Evolutionary conservation across 2,888 invertebrate genomes (phyloP), one percentile per base, ranked within the genome.

Genomic region (Andrena chrysosceles): DNA sequence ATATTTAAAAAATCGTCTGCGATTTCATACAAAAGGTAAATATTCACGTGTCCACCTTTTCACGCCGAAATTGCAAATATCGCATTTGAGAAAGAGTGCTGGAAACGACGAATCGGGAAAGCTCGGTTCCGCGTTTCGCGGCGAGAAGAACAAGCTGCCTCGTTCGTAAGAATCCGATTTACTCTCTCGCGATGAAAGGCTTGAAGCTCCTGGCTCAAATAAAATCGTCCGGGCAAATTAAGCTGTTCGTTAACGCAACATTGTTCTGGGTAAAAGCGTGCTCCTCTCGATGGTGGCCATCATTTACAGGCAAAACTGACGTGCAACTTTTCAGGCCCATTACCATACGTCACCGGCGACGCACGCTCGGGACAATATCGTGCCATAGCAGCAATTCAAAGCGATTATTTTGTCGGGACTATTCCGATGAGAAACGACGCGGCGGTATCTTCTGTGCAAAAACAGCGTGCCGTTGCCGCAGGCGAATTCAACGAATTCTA

Each of bases 291-390:
- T 10, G 13, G 13, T 20, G 20, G 23, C 35, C 68, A 33, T 74
- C 49, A 31, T 66, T 63, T 42, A 48, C 35, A 23, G 54, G 23
- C 42, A 5, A 56, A 64, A 59, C 16, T 52, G 69, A 69, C 79
- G 64, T 42, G 68, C 69, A 48, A 75, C 64, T 73, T 68, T 60
- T 26, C 52, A 48, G 33, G 6, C 62, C 33, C 62, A 48, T 74
- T 74, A 74, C 26, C 23, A n/a, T 54, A n/a, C 68, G 70, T 69
- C 79, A 66, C 60, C 59, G 56, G 42, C 42, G 42, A 13, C 42
- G 42, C 42, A 52, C 42, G 35, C 59, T 42, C 16, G 42, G 10
- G 29, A n/a, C 29, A 31, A 59, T 6, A 23, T 64, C 79, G 54
- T 62, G 56, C 49, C 31, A 6, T 33, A 66, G 49, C 13, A n/a